Base-by-base conservation (phyloP, 2,888 invertebrate genomes). In the Tetranychus piercei region DNA sequence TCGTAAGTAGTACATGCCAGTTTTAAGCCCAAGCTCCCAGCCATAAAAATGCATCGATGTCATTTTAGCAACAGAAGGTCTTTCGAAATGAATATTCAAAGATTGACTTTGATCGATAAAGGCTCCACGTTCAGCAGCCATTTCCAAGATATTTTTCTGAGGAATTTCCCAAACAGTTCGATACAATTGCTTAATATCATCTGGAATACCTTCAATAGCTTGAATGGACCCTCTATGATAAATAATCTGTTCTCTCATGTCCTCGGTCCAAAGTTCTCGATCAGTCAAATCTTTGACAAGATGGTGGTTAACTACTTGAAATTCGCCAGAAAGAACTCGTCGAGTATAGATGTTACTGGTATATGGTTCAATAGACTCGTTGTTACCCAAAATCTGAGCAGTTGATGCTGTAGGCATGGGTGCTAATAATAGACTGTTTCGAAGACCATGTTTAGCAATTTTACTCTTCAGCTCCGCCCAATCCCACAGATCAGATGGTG, bases 371-470 rank as follows among this genome's bases (percentile, higher is more conserved):
- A 96, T 90, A 0, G 95, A 92, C 83, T 99, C 97, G 82, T 97
- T 99, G 82, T 99, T 99, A 22, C 99, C 99, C 71, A 99, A 87
- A 81, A 99, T 99, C 84, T 99, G 97, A 3, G 99, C 97, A 0
- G 97, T 99, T 1, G 96, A 95, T 9, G 97, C 96, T 6, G 97
- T 99, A 0, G 97, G 97, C 97, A 99, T 99, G 0, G 96, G 96
- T 0, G 97, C 96, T 77, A 97, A 79, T 23, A 99, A 84, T 44
- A 96, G 85, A 2, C 95, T 95, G 84, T 99, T 99, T 75, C 97
- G 86, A 0, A 97, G 85, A 11, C 99, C 99, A 83, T 92, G 87
- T 76, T 89, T 86, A 0, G 90, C 88, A 79, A 99, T 95, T 81
- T 90, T 90, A 73, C 85, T 86, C 82, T 93, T 93, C 22, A 99